Evolutionary conservation across 1,140 invertebrate genomes (phyloP).

Genomic region (Aricia agestis): DNA sequence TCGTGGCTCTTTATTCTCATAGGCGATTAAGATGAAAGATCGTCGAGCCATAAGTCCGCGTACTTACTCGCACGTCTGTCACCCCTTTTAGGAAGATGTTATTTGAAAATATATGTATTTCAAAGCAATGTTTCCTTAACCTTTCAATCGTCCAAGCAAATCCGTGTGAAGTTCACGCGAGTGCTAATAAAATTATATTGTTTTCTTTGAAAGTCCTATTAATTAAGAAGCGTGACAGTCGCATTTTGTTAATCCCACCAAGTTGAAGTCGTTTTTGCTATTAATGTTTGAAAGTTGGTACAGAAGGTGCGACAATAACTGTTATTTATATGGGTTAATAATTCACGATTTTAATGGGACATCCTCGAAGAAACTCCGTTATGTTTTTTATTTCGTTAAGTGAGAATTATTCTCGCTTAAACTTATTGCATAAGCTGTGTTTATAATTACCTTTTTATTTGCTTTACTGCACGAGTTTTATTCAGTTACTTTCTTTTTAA

Average conservation of each 20-base stretch:
- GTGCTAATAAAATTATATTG: conserved; percentile 73
- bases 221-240: conserved; percentile 68
- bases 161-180: conserved; percentile 29
- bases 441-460: conserved; percentile 18
- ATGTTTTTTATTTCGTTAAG: conserved; percentile 39
- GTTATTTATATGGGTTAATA: conserved; percentile 62
- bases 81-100: too few relatives aligned
- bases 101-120: not conserved
- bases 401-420: conserved; percentile 32
- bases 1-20: too few relatives aligned
- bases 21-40: too few relatives aligned
- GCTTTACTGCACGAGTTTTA: not conserved
- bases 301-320: conserved; percentile 60
- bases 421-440: conserved; percentile 16
- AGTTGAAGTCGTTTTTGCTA: conserved; percentile 45
- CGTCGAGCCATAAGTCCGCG: too few relatives aligned
- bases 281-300: conserved; percentile 62
- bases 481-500: conserved; percentile 15
- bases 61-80: too few relatives aligned
- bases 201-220: conserved; percentile 71
- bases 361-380: conserved; percentile 38
- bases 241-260: conserved; percentile 65
- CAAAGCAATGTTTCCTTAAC: not conserved
- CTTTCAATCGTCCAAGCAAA: not conserved
- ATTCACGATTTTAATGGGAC: conserved; percentile 62